Base-by-base conservation (phyloP, 2,888 invertebrate species). In the Limulus polyphemus region DNA sequence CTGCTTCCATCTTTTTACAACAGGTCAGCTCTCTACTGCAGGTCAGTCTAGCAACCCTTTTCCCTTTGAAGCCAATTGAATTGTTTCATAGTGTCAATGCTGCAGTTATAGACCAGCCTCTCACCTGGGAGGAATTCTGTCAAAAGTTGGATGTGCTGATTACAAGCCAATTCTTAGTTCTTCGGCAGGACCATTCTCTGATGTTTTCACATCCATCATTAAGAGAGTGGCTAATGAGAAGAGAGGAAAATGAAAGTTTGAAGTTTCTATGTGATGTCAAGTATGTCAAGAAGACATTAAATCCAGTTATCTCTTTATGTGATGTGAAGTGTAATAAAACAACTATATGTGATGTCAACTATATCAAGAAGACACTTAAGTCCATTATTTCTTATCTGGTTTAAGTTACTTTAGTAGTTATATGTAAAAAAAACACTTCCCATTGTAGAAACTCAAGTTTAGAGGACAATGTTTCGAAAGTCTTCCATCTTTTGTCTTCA, bases 151-250 rank as follows among this genome's bases (percentile, higher is more conserved):
- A 90, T 73, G 79, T 86, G 65, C 81, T 97, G 49, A 66, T 56
- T 10, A 47, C 62, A 10, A 83, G 88, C 59, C 91, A 90, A 58
- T 90, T 95, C 73, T 81, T 98, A 17, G 88, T 93, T 62, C 90
- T 90, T 76, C 83, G 94, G 59, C 82, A 88, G 72, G 95, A 95
- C 77, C 89, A 90, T 75, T 91, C 93, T 0, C 93, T 90, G 78
- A 93, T 95, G 90, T 93, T 95, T 78, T 93, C 95, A 78, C 97
- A 98, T 76, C 93, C 95, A 0, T 92, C 94, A 4, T 92, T 98
- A 79, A 87, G 97, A 81, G 97, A 98, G 80, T 98, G 97, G 97
- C 81, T 97, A 67, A 86, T 90, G 68, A 80, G 91, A 50, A 69
- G 88, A 83, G 69, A 77, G 32, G 75, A 75, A 47, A 61, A 61